Base-by-base conservation (phyloP, 1,140 invertebrate genomes). In the Eumaeus atala region DNA sequence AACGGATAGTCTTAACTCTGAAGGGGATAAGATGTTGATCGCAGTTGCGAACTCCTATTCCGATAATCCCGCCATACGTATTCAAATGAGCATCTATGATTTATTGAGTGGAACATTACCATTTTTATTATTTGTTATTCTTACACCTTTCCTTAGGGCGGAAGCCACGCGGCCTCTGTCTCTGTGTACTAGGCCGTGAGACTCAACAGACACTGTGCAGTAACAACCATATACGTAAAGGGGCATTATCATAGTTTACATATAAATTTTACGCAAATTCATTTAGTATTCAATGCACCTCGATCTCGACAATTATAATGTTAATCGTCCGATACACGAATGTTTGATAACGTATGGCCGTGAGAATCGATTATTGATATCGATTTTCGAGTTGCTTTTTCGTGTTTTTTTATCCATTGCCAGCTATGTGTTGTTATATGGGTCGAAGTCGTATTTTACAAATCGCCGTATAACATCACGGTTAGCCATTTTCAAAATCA, bases 91-190 rank as follows among this genome's bases (percentile, higher is more conserved):
- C 70, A 61, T 74, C 74, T 82, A 86, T 88, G 87, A 88, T 88
- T 88, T 88, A 88, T 88, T 85, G 86, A 88, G 87, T 88, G 87
- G 87, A 87, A 87, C 84, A 88, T 88, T 88, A 80, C 75, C 87
- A 88, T 88, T 88, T 88, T 88, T 88, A 88, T 88, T 88, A 88
- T 88, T 88, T 88, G 87, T 88, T 88, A 88, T 88, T 88, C 82
- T 87, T 86, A 87, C 86, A 84, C 84, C 77, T 86, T 84, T 86
- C 67, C 70, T 66, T 76, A 70, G 81, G 81, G 82, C 78, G 80
- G 84, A 83, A 85, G 82, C 72, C 84, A 84, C 82, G 84, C 76
- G 84, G 79, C 80, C 70, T 79, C 58, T 78, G 84, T 85, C 84
- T 87, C 77, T 77, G 78, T 70, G 70, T 77, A 79, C 62, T 87